Base-by-base conservation (phyloP, 2,113 vertebrate genomes). In the Scatophagus argus region DNA sequence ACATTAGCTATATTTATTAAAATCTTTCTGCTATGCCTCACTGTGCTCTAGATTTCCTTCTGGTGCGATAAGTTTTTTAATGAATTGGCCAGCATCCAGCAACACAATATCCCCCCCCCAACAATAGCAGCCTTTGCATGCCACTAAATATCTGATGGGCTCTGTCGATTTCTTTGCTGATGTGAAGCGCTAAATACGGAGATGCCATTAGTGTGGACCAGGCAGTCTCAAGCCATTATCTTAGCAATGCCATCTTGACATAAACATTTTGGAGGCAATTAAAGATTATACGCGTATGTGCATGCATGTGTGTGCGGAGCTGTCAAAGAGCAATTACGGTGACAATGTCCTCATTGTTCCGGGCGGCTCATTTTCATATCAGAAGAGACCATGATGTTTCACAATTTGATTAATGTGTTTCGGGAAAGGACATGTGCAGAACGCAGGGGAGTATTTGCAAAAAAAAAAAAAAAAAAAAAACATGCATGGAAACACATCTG, bases 231-330 rank as follows among this genome's bases (percentile, higher is more conserved):
- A 59, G 84, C 82, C 81, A 87, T 84, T 87, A 88, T 90, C 90
- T 81, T 61, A 63, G 52, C 72, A 70, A 83, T 51, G 52, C 51
- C 89, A 74, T 89, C 85, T 84, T 86, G 85, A 87, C 87, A 90
- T 77, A 76, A 89, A 90, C 88, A 91, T 90, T 89, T 91, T 61
- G 74, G 66, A 89, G 77, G 81, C 89, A 87, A 91, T 90, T 90
- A 90, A 87, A 89, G 83, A 83, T 74, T 76, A 62, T 52, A 58
- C 36, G 44, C 44, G 55, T 60, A 25, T 32, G 72, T 59, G 52
- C 19, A 54, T 19, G 64, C 11, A 32, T 23, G 52, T 52, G 81
- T 25, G 75, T 44, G 82, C 14, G 17, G 0, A n/a, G 81, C 76
- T 87, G 90, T 90, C 83, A 87, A 62, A 86, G 77, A 82, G 81